phyloP scores from a whole-genome alignment of 2,797 vertebrate species.

The Galagoides demidoff region DNA sequence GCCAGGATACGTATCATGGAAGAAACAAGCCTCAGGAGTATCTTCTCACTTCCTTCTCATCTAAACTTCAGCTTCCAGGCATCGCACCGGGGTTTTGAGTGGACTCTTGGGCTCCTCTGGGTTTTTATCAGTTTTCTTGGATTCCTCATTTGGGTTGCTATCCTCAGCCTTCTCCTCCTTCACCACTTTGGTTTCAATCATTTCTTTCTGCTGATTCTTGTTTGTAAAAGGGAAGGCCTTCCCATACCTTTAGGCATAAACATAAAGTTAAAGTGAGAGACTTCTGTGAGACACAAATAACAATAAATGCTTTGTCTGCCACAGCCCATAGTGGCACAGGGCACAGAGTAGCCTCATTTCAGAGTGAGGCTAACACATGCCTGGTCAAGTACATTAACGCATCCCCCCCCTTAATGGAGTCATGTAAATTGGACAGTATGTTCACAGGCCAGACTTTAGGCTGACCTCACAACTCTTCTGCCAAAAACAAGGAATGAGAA shows the following conservation, averaged over 20 bases:
- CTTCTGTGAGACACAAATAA: background rate
- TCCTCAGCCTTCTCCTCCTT: conserved; percentile 84
- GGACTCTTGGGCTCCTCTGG: conserved; percentile 82
- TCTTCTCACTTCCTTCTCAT: background rate
- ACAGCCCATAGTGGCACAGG: background rate
- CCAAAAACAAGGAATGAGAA: background rate
- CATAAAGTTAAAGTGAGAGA: conserved; percentile 45
- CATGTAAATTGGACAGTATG: background rate
- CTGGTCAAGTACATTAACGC: background rate
- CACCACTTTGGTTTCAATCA: conserved; percentile 86
- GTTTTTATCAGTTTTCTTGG: conserved; percentile 83
- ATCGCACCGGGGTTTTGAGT: conserved; percentile 83
- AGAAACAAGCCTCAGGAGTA: conserved; percentile 21
- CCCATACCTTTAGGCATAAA: conserved; percentile 85
- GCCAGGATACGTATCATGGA: background rate
- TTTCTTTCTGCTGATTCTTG: conserved; percentile 87
- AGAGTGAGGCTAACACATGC: background rate
- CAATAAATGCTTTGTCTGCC: background rate
- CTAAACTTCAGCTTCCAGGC: conserved; percentile 90
- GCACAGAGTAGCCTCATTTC: background rate
- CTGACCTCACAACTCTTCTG: background rate
- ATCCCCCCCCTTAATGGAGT: background rate
- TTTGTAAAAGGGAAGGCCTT: conserved; percentile 86
- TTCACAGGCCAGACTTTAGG: background rate
- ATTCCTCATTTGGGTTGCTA: conserved; percentile 82